A percentile compares a stretch with the other conserved stretches of the same genome.
phyloP scores from a whole-genome alignment of 2,888 invertebrate species.

The Tetranychus piercei region DNA sequence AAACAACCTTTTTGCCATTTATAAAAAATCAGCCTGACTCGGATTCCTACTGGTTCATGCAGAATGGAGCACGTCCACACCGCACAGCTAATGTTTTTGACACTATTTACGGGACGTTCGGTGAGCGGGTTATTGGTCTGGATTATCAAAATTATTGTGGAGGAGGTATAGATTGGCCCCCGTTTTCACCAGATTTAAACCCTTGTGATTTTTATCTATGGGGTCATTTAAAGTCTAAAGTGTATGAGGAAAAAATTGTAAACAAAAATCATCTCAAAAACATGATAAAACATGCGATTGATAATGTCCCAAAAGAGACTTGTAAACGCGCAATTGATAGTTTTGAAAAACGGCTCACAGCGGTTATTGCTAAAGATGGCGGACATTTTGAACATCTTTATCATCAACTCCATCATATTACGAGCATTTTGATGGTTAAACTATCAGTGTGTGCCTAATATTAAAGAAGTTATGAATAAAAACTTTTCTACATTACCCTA shows the following conservation, averaged over 20 bases:
- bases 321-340: neutral
- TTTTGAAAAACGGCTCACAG: neutral
- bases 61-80: neutral
- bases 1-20: neutral
- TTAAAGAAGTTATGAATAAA: neutral
- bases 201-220: conserved; percentile 14
- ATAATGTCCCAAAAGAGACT: neutral
- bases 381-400: neutral
- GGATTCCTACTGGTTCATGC: neutral
- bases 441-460: neutral
- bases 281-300: neutral
- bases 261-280: neutral
- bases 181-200: conserved; percentile 16
- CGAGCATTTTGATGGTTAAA: neutral
- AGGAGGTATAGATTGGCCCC: conserved; percentile 14
- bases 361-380: neutral
- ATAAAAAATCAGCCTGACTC: neutral
- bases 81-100: neutral
- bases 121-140: conserved; percentile 3
- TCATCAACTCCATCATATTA: neutral
- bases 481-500: neutral
- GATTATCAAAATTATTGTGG: neutral
- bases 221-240: neutral
- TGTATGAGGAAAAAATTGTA: neutral
- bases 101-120: neutral